Base-by-base conservation (phyloP, 2,113 vertebrate genomes). In the Hippocampus guttulatus region DNA sequence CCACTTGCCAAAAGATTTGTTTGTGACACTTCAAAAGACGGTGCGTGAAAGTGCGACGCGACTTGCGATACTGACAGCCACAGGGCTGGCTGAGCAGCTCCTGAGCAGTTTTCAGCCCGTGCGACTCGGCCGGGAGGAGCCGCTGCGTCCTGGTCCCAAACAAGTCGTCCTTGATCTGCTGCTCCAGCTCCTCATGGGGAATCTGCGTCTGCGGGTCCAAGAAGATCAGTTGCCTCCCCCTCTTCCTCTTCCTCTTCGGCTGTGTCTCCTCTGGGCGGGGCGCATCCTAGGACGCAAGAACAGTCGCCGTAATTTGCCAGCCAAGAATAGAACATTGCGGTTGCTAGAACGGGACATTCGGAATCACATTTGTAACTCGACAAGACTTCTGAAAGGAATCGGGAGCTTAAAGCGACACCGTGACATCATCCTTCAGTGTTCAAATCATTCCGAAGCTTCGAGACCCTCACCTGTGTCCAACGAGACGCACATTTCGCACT, bases 191-290 rank as follows among this genome's bases (percentile, higher is more conserved):
- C 12, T 87, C 80, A 57, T 81, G 21, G 0, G 85, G 20, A 54
- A 93, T 61, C 85, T 93, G 92, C 0, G 87, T 92, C 25, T 85
- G 73, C 0, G 80, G 60, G 73, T 92, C 91, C 0, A 89, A 80
- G 78, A 92, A 92, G 65, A 85, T 40, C 67, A 92, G 86, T 84
- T 92, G 90, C 74, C 89, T 87, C 71, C 23, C 68, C 64, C 21
- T 74, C 71, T 16, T 69, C 41, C 3, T 65, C 75, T 27, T 78
- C 65, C 7, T 73, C 74, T 43, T 73, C 38, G 2, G 45, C 14
- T 4, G 15, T 51, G 1, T 74, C 76, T 61, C 54, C 76, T 70
- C 69, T 15, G 72, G 67, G 25, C n/a, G 7, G 67, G 79, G 64
- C 15, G 33, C 43, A 8, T 54, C 68, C 81, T 80, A 71, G 38